Evolutionary conservation across 1,140 invertebrate species (phyloP), one percentile per base, ranked within the genome.

Genomic region (Temnothorax nylanderi): DNA sequence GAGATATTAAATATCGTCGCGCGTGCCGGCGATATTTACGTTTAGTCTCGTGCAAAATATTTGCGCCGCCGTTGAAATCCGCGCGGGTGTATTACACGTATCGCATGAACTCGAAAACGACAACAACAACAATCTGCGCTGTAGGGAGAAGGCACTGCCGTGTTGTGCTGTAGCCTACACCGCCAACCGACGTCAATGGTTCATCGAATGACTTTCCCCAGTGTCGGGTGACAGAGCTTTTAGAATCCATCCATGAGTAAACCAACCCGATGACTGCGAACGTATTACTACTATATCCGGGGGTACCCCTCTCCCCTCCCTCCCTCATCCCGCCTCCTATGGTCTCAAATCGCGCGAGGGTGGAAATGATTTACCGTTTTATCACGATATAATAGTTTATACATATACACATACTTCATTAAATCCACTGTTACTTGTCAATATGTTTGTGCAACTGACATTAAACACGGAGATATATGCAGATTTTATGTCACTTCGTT

Each of bases 31-130:
- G 88, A 89, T 89, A 88, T 89, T 89, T 89, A 85, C 85, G 78
- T 89, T 89, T 89, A 89, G 88, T 89, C 88, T 89, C 87, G 88
- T 62, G 26, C 84, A 88, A 76, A 89, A 89, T 89, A 87, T 89
- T 89, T 81, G 74, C 67, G 41, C 58, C 87, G 34, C 34, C 58
- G 44, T 60, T 82, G 80, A 60, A 0, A 26, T 51, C 54, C 26
- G 26, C 58, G 65, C 18, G 32, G 80, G 18, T 26, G 67, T 65
- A 69, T 82, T 71, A 81, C 69, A 65, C 67, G 74, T 85, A 75
- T 32, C 67, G 11, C 41, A 34, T 87, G 32, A 44, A 65, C 37
- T 60, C 75, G 67, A 51, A 72, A 76, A 84, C 69, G 80, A 47
- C 80, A 84, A 72, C 67, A 82, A 77, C 74, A 76, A 75, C 80